Base-by-base conservation (phyloP, 2,888 invertebrate genomes). In the Abscondita cerata region DNA sequence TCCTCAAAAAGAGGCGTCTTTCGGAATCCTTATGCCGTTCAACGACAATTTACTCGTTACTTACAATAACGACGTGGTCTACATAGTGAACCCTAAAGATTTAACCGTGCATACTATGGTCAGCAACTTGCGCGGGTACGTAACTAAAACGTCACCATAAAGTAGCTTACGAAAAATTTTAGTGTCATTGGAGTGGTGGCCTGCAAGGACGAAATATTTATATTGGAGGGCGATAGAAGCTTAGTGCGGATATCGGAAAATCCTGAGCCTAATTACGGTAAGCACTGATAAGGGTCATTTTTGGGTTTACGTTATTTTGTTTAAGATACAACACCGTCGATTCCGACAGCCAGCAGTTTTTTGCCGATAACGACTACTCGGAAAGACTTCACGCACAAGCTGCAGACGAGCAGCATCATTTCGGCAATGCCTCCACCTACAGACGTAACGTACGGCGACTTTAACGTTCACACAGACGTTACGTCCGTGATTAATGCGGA, bases 221-320 rank as follows among this genome's bases (percentile, higher is more conserved):
- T 95, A 50, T 81, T 96, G 71, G 92, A 93, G 77, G 92, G 92
- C 0, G 84, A 88, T 47, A 85, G 93, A 66, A 91, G 90, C 72
- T 80, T 95, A 64, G 80, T 95, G 53, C 84, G 95, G n/a, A 85
- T 95, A 48, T 89, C 91, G 34, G 87, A 86, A 69, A 81, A 85
- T 73, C 93, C 94, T 8, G 93, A 93, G 76, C 52, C 65, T 16
- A 61, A 58, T 67, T 77, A 81, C 61, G 80, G 80, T 75, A 78
- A 79, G 70, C 48, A 58, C 12, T 4, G 11, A n/a, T n/a, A n/a
- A n/a, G n/a, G n/a, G n/a, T n/a, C n/a, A n/a, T n/a, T n/a, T n/a
- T n/a, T n/a, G n/a, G n/a, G n/a, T n/a, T n/a, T n/a, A n/a, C n/a
- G n/a, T n/a, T n/a, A n/a, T n/a, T n/a, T n/a, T n/a, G n/a, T n/a